Evolutionary conservation across 2,113 vertebrate genomes (phyloP), one percentile per base, ranked within the genome.

Genomic region (Cyprinus carpio): DNA sequence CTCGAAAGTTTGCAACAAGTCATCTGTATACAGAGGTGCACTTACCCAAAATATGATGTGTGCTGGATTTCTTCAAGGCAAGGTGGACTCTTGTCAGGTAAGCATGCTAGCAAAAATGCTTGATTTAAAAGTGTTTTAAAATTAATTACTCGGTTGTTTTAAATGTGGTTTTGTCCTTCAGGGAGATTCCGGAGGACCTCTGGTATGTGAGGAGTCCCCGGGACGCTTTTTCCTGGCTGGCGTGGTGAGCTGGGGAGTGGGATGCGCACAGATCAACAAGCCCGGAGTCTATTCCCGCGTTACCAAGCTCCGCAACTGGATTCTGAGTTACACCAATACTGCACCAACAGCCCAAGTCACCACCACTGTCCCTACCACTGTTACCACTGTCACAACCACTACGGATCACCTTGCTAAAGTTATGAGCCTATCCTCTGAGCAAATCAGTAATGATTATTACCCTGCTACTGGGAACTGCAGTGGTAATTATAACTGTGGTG

Each of bases 41-140:
- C 90, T 99, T 85, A 97, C 97, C 0, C 91, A 94, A 69, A 94
- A 95, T 91, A 99, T 99, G 98, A 62, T 99, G 91, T 99, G 98
- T 20, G 98, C 98, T 0, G 98, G 98, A 46, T 99, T 98, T 89
- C 92, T 98, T 90, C 95, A 97, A 20, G 98, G 98, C 60, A 97
- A 96, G 29, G 93, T 99, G 12, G 98, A 99, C 89, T 97, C 98
- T 11, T 99, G 98, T 89, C 97, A 99, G 97, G 98, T 99, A 85
- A 91, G 83, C 91, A 90, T 65, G 29, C 18, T 20, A 18, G 25
- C 20, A 8, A 6, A 31, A 62, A 13, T 86, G 27, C 16, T 29
- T 29, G 58, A 29, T 77, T 18, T 37, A 27, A 40, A 8, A 34
- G 13, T 79, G 27, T 37, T 51, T 49, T 12, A 78, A 11, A 69